phyloP scores from a whole-genome alignment of 1,140 invertebrate species.

The Hirudo medicinalis region DNA sequence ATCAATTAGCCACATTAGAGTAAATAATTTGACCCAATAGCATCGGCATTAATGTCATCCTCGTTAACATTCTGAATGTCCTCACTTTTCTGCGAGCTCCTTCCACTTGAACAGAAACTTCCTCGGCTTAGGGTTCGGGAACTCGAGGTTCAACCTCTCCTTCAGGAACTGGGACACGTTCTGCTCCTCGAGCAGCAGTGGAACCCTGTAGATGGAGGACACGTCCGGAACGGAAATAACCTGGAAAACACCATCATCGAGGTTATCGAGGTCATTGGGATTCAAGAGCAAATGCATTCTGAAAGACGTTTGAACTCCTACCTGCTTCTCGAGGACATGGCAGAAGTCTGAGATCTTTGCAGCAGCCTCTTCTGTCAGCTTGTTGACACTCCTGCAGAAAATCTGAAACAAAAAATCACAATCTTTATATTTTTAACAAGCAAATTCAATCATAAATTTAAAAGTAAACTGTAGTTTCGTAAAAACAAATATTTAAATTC shows the following conservation, averaged over 20 bases:
- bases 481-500: constrained; percentile 9
- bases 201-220: constrained; percentile 85
- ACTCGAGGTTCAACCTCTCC: constrained; percentile 58
- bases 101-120: constrained; percentile 79
- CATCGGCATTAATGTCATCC: neutral
- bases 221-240: constrained; percentile 91
- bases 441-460: no score
- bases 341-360: constrained; percentile 95
- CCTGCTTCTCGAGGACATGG: constrained; percentile 78
- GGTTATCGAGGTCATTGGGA: no score
- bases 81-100: constrained; percentile 61
- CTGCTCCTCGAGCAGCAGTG: constrained; percentile 78
- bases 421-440: neutral
- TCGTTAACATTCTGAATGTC: neutral
- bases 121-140: constrained; percentile 48
- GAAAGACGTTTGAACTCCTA: no score
- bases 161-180: constrained; percentile 73
- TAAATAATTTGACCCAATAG: no score
- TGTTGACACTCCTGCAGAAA: constrained; percentile 76
- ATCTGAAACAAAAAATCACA: constrained; percentile 46
- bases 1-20: neutral
- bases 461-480: neutral
- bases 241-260: constrained; percentile 39
- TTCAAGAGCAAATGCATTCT: no score
- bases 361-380: constrained; percentile 63